Base-by-base conservation (phyloP, 1,140 invertebrate genomes). In the Drosophila chauvacae region DNA sequence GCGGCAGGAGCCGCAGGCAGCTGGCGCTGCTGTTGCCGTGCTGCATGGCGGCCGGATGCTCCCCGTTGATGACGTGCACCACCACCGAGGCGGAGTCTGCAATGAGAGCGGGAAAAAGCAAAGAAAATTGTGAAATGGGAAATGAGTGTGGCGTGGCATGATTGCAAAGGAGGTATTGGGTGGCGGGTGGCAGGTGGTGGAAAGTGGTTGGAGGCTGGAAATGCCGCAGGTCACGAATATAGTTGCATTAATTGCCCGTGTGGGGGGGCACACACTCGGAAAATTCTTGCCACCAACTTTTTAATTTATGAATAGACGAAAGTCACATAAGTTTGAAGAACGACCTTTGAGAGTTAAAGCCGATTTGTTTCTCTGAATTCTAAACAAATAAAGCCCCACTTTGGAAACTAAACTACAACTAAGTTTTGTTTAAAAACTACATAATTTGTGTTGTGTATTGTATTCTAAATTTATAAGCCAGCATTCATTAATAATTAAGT, bases 41-140 rank as follows among this genome's bases (percentile, higher is more conserved):
- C 91, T 96, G 96, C 95, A 96, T 96, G 51, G 96, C 96, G 13
- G 95, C 96, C 59, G 95, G 96, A 92, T 95, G 94, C 91, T 96
- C 95, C 5, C 95, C 95, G 74, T 95, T 95, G 69, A 95, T 93
- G 62, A 95, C 95, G 82, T 95, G 95, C 47, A 95, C 95, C 64
- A 95, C 93, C 57, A 95, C 95, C 41, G 94, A 95, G 48, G 94
- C 95, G 16, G 95, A 95, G 83, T 95, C 95, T 95, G 91, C 44
- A 70, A 51, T 14, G 37, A 56, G 45, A 30, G 23, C 5, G 26
- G 20, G 39, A 48, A 3, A 2, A 10, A 16, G 53, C 53, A 39
- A 23, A 56, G 53, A 56, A 55, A 39, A 56, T 16, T 7, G 26
- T 28, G 20, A 18, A 51, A 51, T 23, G 26, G 33, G 18, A 18